Base-by-base conservation (phyloP, 2,113 vertebrate genomes). In the Paramormyrops kingsleyae region DNA sequence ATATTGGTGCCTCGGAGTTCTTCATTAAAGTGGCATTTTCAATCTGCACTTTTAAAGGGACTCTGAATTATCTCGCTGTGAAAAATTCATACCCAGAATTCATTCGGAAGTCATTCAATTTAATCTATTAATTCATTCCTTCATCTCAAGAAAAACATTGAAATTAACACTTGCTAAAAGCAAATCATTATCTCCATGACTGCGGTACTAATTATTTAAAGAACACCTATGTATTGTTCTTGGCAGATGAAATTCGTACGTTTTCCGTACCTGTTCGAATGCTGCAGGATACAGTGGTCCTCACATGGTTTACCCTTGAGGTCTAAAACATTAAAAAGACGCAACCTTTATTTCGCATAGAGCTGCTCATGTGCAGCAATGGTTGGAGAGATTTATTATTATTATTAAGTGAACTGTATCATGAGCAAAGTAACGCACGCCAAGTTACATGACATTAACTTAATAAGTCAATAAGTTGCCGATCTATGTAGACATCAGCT, bases 251-350 rank as follows among this genome's bases (percentile, higher is more conserved):
- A 46, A 83, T 47, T 19, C 39, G 80, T 83, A 39, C 21, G 15
- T 83, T 83, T 83, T 83, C 80, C 80, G 24, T 95, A 97, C 98
- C 98, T 96, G 95, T 99, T 99, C 90, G 98, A 99, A 92, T 99
- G 98, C 87, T 99, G 98, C 83, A 99, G 94, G 91, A 99, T 94
- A 93, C 98, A 99, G 89, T 98, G 97, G 92, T 99, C 98, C 92
- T 99, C 98, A 92, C 96, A 95, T 8, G 94, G 91, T 88, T 97
- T 97, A 66, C 97, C 97, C 92, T 98, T 99, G 93, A 98, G 92
- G 91, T 98, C 97, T 98, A 90, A 88, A 24, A 47, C 24, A 44
- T 66, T 74, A 90, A 19, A 87, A 80, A 88, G 85, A 89, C 21
- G 50, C 0, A 87, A 59, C 24, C 9, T 87, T 31, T 49, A 70